Evolutionary conservation across 2,888 invertebrate genomes (phyloP), one percentile per base, ranked within the genome.

Genomic region (Hofmannophila pseudospretella): DNA sequence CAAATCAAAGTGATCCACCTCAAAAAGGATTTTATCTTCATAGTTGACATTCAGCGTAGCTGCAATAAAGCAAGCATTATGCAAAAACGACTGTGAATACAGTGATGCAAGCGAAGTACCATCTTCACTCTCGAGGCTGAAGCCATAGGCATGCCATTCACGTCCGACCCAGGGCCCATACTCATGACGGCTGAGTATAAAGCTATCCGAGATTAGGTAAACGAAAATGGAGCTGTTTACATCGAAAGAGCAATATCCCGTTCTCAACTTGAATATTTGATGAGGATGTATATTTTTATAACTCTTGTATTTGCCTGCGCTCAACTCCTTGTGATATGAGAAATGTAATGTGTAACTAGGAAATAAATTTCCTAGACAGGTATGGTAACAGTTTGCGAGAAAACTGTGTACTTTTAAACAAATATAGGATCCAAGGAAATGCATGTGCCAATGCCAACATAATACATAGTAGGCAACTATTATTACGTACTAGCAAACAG

Each of bases 51-150:
- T 77, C 71, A 72, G 56, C 53, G 54, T 51, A 51, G 56, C 60
- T 64, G 73, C 70, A 73, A 72, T 73, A 67, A 67, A 68, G 58
- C 58, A 42, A 44, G 64, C 64, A 67, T 79, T 76, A 77, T 76
- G 78, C 71, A 76, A 75, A 72, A 65, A 68, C 60, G 52, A 61
- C 49, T 51, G 54, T 75, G 73, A 68, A 69, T 70, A 72, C 73
- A 78, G 61, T 47, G 44, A 49, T 51, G 47, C 49, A 36, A 42
- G 38, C 23, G 16, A 12, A 28, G 54, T 58, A 59, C 58, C 69
- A 54, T 74, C 76, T 74, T 71, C 69, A 65, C 55, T 65, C 52
- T 51, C 41, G 23, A 22, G 22, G 22, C 38, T 44, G 37, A 31
- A 49, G 39, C 42, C 42, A 41, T 39, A 42, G 44, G 47, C 53